These are phyloP conservation scores for Epinephelus awoara DNA, from an alignment of 2,797 vertebrate species.

Conservation along the genomic window DNA sequence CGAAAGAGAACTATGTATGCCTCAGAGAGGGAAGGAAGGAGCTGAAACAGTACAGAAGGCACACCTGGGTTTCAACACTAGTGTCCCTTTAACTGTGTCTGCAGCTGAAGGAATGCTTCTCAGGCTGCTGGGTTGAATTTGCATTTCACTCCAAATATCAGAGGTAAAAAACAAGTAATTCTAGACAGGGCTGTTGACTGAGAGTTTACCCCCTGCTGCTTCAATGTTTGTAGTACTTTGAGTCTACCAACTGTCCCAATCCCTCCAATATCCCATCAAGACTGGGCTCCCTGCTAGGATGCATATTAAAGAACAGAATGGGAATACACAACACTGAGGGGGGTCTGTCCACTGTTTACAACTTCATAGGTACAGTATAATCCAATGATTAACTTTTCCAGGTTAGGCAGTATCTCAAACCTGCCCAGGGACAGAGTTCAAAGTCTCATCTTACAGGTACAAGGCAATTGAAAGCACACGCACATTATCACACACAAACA, in stretches of 20 bases:
- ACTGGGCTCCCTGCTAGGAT: conserved; percentile 40
- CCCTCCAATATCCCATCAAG: conserved; percentile 32
- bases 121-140: conserved; percentile 17
- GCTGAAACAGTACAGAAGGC: background rate
- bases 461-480: background rate
- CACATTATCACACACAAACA: conserved; percentile 8
- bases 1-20: conserved; percentile 9
- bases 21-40: conserved; percentile 30
- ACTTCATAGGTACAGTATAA: conserved; percentile 1
- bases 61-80: conserved; percentile 43
- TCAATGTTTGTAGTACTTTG: conserved; percentile 27
- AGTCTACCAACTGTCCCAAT: conserved; percentile 17
- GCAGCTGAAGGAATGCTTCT: conserved; percentile 47
- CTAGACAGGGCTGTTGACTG: conserved; percentile 23
- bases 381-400: conserved; percentile 57
- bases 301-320: conserved; percentile 26
- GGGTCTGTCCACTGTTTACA: background rate
- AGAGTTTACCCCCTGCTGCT: conserved; percentile 35
- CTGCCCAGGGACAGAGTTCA: conserved; percentile 52
- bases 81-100: conserved; percentile 20
- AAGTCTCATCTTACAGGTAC: conserved; percentile 41
- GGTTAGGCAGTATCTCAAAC: conserved; percentile 19
- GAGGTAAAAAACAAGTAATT: conserved; percentile 5
- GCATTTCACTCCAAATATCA: conserved; percentile 35
- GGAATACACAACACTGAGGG: conserved; percentile 57